phyloP scores from a whole-genome alignment of 2,113 vertebrate genomes.

The Leucosticte australis region DNA sequence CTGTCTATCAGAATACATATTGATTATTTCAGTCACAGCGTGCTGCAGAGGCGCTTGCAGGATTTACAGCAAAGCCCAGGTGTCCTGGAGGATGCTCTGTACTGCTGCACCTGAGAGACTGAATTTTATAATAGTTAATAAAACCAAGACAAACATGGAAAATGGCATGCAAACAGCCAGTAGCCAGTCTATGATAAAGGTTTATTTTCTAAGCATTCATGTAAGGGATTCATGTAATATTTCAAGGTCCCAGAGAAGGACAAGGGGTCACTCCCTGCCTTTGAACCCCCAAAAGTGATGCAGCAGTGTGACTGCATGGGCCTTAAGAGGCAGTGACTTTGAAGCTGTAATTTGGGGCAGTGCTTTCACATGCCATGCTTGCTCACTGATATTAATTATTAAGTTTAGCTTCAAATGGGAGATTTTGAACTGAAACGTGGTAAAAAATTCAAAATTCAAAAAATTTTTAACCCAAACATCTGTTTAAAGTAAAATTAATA shows the following conservation, averaged over 20 bases:
- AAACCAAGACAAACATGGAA: neutral
- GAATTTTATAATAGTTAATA: neutral
- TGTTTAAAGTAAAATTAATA: neutral
- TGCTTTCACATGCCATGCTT: neutral
- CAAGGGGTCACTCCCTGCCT: neutral
- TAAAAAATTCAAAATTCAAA: neutral
- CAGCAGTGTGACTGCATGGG: neutral
- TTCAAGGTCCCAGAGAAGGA: neutral
- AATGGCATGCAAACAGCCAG: neutral
- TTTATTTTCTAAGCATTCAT: neutral
- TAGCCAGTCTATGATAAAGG: neutral
- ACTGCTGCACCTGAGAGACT: neutral
- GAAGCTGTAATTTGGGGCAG: neutral
- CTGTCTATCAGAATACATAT: conserved; percentile 30
- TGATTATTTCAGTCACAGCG: neutral
- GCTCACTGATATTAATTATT: conserved; percentile 9
- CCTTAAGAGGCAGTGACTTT: neutral
- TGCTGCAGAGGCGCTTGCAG: neutral
- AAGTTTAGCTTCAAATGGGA: neutral
- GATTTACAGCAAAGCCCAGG: neutral
- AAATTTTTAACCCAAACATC: neutral
- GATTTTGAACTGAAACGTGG: neutral
- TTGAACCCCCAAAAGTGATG: neutral
- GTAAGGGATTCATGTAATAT: neutral
- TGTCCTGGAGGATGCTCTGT: neutral